Base-by-base conservation (phyloP, 2,797 vertebrate genomes). In the Microctenopoma lineatum region DNA sequence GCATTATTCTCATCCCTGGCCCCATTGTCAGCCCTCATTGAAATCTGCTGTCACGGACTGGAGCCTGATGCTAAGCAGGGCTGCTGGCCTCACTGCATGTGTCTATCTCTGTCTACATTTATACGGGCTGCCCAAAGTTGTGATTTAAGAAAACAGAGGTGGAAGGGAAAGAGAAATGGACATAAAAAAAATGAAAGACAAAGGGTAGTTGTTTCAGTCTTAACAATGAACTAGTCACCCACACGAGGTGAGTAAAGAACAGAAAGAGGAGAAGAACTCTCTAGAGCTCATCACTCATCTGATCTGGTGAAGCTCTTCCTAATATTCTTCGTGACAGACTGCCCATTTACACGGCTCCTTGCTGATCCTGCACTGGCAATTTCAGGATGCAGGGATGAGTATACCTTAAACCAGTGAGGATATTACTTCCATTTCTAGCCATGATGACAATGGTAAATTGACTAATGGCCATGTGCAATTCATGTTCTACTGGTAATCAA, bases 1-100 rank as follows among this genome's bases (percentile, higher is more conserved):
- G 87, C 85, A 93, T 94, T 94, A 94, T 92, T 93, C 90, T 94
- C 92, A 92, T 91, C 92, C 90, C 85, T 77, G 85, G 88, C 87
- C 83, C 85, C 83, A 93, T 89, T 95, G 93, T 95, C 92, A 92
- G 85, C 88, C 91, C 88, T 92, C 91, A 93, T 92, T 90, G 91
- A 91, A 85, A 90, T 93, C 91, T 88, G 83, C 90, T 94, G 93
- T 93, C 92, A 94, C 79, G 34, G 77, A 84, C 80, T 79, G 79
- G 53, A 90, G 87, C 70, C 83, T 77, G 82, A 91, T 90, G 89
- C 89, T 89, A 92, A 93, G 87, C 90, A 88, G 86, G 81, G 70
- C 87, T 87, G 87, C 80, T 84, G 79, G 84, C 80, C 85, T 90
- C 86, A 86, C 85, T 83, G 88, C 92, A 92, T 85, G 86, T 90